Conservation (phyloP, 2,888 invertebrate genomes). For the Zelleria hepariella region DNA sequence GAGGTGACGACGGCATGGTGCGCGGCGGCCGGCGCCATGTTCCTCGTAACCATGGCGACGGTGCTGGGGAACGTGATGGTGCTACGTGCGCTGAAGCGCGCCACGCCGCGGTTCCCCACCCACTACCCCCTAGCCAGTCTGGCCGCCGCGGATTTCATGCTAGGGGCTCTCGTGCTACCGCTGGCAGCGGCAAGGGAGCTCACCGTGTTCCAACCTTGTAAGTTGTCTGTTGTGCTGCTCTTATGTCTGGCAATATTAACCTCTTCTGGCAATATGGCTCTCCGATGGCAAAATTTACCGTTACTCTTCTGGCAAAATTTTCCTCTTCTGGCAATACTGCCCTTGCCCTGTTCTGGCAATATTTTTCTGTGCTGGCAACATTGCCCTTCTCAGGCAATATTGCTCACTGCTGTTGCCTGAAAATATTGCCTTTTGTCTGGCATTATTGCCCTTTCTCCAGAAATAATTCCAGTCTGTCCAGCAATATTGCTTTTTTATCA, state of each 20-base stretch:
- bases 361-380: too few relatives aligned
- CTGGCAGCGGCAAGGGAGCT: constrained; percentile 71
- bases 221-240: constrained; percentile 18
- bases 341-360: too few relatives aligned
- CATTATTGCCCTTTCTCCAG: too few relatives aligned
- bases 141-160: constrained; percentile 75
- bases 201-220: constrained; percentile 57
- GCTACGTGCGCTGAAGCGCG: constrained; percentile 34
- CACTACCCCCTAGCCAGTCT: constrained; percentile 79
- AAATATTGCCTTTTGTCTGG: too few relatives aligned
- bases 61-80: constrained; percentile 44
- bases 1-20: constrained; percentile 32
- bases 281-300: too few relatives aligned
- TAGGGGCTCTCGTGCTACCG: constrained; percentile 70
- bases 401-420: too few relatives aligned
- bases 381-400: too few relatives aligned
- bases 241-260: background rate
- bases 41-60: constrained; percentile 30
- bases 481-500: too few relatives aligned
- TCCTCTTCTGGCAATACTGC: too few relatives aligned
- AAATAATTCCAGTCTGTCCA: too few relatives aligned
- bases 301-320: too few relatives aligned
- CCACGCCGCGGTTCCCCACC: constrained; percentile 60
- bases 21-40: constrained; percentile 30
- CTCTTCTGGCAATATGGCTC: too few relatives aligned